Base-by-base conservation (phyloP, 2,113 vertebrate genomes). In the Mixornis gularis region DNA sequence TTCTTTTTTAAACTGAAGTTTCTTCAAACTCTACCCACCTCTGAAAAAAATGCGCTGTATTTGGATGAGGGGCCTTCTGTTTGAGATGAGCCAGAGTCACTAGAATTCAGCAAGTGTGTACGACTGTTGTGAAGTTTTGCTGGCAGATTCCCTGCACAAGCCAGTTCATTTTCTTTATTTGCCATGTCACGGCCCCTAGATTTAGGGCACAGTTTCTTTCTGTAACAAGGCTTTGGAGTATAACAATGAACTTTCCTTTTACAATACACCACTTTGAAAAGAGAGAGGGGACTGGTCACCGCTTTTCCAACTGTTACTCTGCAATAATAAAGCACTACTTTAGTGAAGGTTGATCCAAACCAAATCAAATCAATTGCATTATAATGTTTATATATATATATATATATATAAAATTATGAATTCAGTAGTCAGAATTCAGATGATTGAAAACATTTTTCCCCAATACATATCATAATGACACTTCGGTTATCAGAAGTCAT, bases 151-250 rank as follows among this genome's bases (percentile, higher is more conserved):
- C 97, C 97, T 78, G 98, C 97, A 96, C 98, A 99, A 87, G 98
- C 98, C 96, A 99, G 97, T 98, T 99, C 97, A 86, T 98, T 98
- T 96, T 99, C 98, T 94, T 98, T 99, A 98, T 98, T 99, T 96
- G 98, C 97, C 97, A 98, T 98, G 96, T 98, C 98, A 95, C 97
- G 95, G 85, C 81, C 97, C 97, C 97, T 96, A 80, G 93, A 92
- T 91, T 83, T 96, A 95, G 97, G 97, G 95, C 96, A 93, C 94
- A 95, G 96, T 79, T 97, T 98, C 95, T 92, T 97, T 96, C 92
- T 97, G 77, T 97, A 97, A 94, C 93, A 97, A 94, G 94, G 83
- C 95, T 96, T 97, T 96, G 96, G 95, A 93, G 95, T 97, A 55
- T 95, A 96, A 95, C 92, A 96, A 82, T 66, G 92, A 95, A 94